Base-by-base conservation (phyloP, 2,888 invertebrate genomes). In the Bellardia pandia region DNA sequence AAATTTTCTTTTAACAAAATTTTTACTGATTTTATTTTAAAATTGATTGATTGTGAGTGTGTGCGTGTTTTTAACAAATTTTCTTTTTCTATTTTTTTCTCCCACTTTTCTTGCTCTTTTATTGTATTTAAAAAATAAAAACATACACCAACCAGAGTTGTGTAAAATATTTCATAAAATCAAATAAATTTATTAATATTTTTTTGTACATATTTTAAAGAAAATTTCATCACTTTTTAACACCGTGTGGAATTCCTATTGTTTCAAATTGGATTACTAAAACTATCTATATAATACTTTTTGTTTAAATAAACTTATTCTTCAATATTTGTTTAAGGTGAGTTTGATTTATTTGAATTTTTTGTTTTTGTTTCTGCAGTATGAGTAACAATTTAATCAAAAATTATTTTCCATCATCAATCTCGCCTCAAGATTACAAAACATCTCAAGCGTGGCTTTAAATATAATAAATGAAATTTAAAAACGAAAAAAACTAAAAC, bases 371-470 rank as follows among this genome's bases (percentile, higher is more conserved):
- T 30, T 37, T 33, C 84, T 89, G 78, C 75, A 51, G 62, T 48
- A 72, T 86, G 84, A 71, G 33, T 45, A 75, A 56, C 51, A 40
- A 23, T 23, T 1, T 23, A 23, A 23, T 23, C 68, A 69, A 23
- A 58, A 40, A 58, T 62, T 76, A 48, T 76, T 76, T 83, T 84
- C 53, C 40, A 77, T 62, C 84, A 84, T 72, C 40, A 72, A 68
- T 56, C 62, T 74, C 68, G 51, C 30, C 60, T 45, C 40, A 60
- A 85, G 74, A 85, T 88, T 89, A 74, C 82, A 86, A 88, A 89
- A 88, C 23, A 88, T 85, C 78, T 87, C 86, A 83, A 86, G 84
- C 86, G 84, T 86, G 75, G 60, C 80, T 80, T 71, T 62, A 48
- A 23, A 60, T 9, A 33, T 60, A 86, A 45, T 30, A 42, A 40